Evolutionary conservation across 2,113 vertebrate species (phyloP), one percentile per base, ranked within the genome.

Genomic region (Hippocampus barbouri): DNA sequence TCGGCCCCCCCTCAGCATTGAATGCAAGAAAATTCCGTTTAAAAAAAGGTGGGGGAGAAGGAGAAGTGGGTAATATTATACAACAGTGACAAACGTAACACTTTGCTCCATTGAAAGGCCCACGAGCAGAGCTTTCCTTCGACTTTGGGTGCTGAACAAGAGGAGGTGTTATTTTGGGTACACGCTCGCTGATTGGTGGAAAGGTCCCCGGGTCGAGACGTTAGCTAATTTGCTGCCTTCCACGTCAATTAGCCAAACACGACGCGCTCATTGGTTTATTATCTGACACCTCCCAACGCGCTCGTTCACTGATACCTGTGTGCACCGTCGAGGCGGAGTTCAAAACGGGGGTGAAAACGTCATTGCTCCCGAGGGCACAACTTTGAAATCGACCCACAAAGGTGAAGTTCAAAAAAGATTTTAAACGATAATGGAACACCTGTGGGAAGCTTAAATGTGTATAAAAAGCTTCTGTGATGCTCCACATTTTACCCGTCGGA

Each of bases 131-230:
- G 91, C 89, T 91, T 87, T 92, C 90, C 90, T 89, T 90, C 91
- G 83, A 90, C 90, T 93, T 89, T 90, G 88, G 91, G 91, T 93
- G 91, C 91, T 91, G 89, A 86, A 88, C 80, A 86, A 92, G 90
- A 88, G 91, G 90, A 86, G 91, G 92, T 87, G 77, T 84, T 87
- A 84, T 85, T 89, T 87, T 82, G 78, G 82, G 85, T 75, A 84
- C 66, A 75, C 76, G 79, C 43, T 11, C 27, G 25, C 2, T 76
- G 89, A 91, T 91, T 92, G 91, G 92, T 77, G 71, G 69, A 9
- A 63, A 34, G 34, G 34, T 60, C 23, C 18, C 3, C 45, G 0
- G 47, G 54, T 53, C 14, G 38, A 80, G 45, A 8, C 69, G 76
- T 23, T 21, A 0, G 16, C 8, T 90, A 41, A 91, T 91, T 92